Base-by-base conservation (phyloP, 2,113 vertebrate genomes). In the Nanorana parkeri region DNA sequence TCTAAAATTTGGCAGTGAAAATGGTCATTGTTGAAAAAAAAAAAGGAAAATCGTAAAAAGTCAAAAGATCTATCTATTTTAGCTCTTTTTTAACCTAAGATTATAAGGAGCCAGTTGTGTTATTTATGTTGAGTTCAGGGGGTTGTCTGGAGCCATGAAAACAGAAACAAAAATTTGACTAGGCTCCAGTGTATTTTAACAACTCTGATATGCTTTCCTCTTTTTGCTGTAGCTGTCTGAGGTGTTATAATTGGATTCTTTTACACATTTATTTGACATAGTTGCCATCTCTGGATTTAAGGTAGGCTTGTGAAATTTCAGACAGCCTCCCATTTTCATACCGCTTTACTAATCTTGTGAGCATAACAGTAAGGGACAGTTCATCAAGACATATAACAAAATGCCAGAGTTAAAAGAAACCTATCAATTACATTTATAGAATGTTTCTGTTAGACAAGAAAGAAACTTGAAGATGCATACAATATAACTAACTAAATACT, bases 1-100 rank as follows among this genome's bases (percentile, higher is more conserved):
- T 91, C 84, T 80, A 90, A 86, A 67, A 87, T 86, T 90, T 92
- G 90, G 90, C 90, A 90, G 87, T 84, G 91, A 89, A 89, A 90
- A 88, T 87, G 87, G 85, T 91, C 90, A 93, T 94, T 94, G 92
- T 94, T 91, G 84, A 78, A 81, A 67, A 77, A 58, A 36, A 28
- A 80, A 83, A 80, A 81, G 68, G 36, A 52, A 29, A 63, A 65
- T 63, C 71, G 73, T 36, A 47, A 52, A 58, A 73, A 58, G 56
- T 28, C 84, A 36, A 84, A 87, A 85, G 84, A 88, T 87, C 84
- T 79, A 84, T 71, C 69, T 54, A 73, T 54, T 80, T 87, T 65
- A 73, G 80, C 83, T 73, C 85, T 61, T 76, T 83, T 83, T 89
- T 87, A 77, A 26, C 68, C 68, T 41, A 13, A 41, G 61, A 83